These are phyloP conservation scores for Caenorhabditis parvicauda DNA, from an alignment of 2,888 invertebrate species.

Conservation along the genomic window DNA sequence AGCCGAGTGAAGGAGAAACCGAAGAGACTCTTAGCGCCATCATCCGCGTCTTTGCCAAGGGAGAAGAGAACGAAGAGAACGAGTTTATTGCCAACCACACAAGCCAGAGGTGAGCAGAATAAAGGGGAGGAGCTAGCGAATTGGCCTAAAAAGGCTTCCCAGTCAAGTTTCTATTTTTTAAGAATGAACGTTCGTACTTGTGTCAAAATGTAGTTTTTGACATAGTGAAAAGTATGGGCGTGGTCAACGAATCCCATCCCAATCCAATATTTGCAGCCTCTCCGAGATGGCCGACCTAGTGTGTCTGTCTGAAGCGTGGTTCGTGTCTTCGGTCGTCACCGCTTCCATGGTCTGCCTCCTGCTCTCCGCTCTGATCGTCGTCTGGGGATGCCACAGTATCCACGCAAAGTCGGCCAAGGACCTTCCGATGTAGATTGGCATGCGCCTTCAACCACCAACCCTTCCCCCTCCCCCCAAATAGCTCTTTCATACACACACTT, in stretches of 20 bases:
- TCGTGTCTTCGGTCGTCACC: constrained; percentile 60
- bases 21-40: constrained; percentile 62
- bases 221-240: neutral
- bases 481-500: too few species aligned
- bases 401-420: constrained; percentile 17
- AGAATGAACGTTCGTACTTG: neutral
- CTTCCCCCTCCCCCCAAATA: too few species aligned
- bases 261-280: constrained; percentile 6
- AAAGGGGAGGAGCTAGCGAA: too few species aligned
- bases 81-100: constrained; percentile 24
- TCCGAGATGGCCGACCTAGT: constrained; percentile 38
- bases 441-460: too few species aligned
- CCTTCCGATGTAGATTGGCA: neutral
- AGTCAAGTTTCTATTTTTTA: neutral
- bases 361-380: constrained; percentile 59
- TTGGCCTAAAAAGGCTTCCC: too few species aligned
- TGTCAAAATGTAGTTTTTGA: neutral
- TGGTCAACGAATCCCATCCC: neutral
- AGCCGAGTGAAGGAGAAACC: constrained; percentile 35
- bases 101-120: constrained; percentile 12
- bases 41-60: constrained; percentile 62
- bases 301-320: constrained; percentile 60
- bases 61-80: constrained; percentile 55
- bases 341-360: constrained; percentile 60
- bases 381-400: constrained; percentile 57